These are phyloP conservation scores for Antitype chi DNA, from an alignment of 2,888 invertebrate genomes.

Conservation along the genomic window DNA sequence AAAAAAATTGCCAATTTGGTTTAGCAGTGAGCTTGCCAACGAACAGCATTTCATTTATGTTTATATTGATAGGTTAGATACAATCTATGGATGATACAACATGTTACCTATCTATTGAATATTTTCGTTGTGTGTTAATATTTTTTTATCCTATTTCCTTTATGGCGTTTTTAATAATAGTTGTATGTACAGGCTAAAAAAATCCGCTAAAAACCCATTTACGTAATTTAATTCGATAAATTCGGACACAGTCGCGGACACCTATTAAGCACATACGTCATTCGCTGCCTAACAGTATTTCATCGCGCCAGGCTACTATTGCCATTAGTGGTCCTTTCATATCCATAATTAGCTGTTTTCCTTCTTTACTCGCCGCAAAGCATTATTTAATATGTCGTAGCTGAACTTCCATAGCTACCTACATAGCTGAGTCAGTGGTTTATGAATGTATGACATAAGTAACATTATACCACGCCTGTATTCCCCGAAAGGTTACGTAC, in stretches of 20 bases:
- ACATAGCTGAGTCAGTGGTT: background rate
- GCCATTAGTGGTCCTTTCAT: background rate
- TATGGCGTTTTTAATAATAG: background rate
- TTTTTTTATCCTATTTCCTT: slow-evolving; percentile 5
- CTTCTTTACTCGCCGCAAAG: background rate
- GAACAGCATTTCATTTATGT: background rate
- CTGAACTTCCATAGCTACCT: background rate
- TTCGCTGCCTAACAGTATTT: background rate
- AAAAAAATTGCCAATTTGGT: too few species aligned
- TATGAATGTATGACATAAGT: background rate
- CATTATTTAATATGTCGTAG: background rate
- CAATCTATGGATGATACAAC: background rate
- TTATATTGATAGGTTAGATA: background rate
- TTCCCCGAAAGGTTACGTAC: background rate
- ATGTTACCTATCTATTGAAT: background rate
- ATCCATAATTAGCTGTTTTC: background rate
- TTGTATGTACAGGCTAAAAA: background rate
- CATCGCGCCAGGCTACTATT: background rate
- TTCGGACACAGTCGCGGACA: slow-evolving; percentile 7
- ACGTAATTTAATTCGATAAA: slow-evolving; percentile 17
- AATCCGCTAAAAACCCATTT: slow-evolving; percentile 14
- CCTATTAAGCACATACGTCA: background rate
- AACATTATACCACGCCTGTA: background rate
- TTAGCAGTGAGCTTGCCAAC: background rate
- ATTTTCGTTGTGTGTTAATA: background rate